A percentile compares a stretch with the other conserved stretches of the same genome.
Conservation (phyloP, 2,113 vertebrate species). For the Xyliphius kryptos region DNA sequence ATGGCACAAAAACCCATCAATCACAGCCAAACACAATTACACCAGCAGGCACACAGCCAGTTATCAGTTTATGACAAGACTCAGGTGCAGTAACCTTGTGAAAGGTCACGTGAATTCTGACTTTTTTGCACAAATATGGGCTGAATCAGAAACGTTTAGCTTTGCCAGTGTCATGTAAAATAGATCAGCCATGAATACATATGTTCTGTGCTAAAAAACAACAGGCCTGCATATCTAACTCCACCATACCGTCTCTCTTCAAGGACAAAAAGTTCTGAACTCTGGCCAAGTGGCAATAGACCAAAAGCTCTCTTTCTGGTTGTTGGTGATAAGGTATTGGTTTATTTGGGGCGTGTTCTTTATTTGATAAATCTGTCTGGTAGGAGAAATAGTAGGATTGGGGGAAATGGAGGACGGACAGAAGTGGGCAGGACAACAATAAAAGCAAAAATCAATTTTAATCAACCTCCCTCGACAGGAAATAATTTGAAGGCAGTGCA, state of each 20-base stretch:
- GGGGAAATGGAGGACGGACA: background rate
- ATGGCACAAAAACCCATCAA: background rate
- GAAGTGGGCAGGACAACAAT: slow-evolving; percentile 5
- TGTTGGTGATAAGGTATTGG: slow-evolving; percentile 27
- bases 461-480: slow-evolving; percentile 21
- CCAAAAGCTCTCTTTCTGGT: slow-evolving; percentile 3
- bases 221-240: slow-evolving; percentile 39
- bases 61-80: background rate
- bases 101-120: too few species aligned
- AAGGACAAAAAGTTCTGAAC: slow-evolving; percentile 29
- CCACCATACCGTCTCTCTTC: slow-evolving; percentile 39
- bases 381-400: slow-evolving; percentile 3
- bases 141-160: slow-evolving; percentile 19
- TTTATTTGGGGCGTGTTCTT: slow-evolving; percentile 13
- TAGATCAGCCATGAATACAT: slow-evolving; percentile 33
- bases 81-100: background rate
- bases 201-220: slow-evolving; percentile 48
- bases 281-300: slow-evolving; percentile 26
- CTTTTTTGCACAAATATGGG: background rate
- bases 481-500: slow-evolving; percentile 28
- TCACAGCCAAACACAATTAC: background rate
- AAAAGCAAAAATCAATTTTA: slow-evolving; percentile 33
- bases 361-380: slow-evolving; percentile 5
- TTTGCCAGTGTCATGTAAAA: slow-evolving; percentile 37
- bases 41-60: background rate